Percentiles rank a stretch among this genome's conserved stretches.
These are phyloP conservation scores for Chrysochloris asiatica DNA, from an alignment of 2,113 vertebrate genomes.

Conservation along the genomic window DNA sequence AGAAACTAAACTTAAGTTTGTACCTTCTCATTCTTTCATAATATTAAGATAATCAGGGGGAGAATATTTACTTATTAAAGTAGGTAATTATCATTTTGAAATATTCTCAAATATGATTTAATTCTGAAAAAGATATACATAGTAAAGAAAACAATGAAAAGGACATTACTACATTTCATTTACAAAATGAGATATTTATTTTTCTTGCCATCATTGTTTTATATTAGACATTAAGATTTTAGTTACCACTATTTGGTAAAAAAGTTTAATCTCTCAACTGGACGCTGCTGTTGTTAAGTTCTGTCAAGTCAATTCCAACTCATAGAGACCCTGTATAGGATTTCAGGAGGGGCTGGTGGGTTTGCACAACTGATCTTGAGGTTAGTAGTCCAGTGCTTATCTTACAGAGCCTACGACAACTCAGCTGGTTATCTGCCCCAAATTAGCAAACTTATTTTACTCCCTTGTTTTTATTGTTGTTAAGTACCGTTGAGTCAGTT, in stretches of 20 bases:
- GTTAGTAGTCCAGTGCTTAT: too few species aligned
- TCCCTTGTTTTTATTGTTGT: too few species aligned
- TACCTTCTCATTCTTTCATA: not conserved
- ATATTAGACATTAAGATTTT: not conserved
- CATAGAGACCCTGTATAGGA: too few species aligned
- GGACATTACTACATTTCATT: conserved; percentile 19
- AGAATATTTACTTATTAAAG: conserved; percentile 47
- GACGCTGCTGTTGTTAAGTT: too few species aligned
- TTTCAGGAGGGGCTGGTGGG: too few species aligned
- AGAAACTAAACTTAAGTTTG: not conserved
- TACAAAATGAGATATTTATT: conserved; percentile 32
- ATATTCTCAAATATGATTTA: conserved; percentile 27
- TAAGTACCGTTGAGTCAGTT: too few species aligned
- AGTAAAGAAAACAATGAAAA: conserved; percentile 12
- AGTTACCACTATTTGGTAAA: not conserved
- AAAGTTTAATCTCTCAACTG: conserved; percentile 5
- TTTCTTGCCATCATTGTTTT: conserved; percentile 18
- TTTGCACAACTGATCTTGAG: too few species aligned
- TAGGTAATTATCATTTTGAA: conserved; percentile 4
- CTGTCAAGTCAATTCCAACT: too few species aligned
- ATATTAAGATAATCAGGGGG: not conserved
- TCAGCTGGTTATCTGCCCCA: conserved; percentile 5
- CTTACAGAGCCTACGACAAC: too few species aligned
- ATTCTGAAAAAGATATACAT: not conserved
- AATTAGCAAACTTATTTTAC: not conserved